Conservation (phyloP, 1,140 invertebrate genomes). For the Camponotus vicinus region DNA sequence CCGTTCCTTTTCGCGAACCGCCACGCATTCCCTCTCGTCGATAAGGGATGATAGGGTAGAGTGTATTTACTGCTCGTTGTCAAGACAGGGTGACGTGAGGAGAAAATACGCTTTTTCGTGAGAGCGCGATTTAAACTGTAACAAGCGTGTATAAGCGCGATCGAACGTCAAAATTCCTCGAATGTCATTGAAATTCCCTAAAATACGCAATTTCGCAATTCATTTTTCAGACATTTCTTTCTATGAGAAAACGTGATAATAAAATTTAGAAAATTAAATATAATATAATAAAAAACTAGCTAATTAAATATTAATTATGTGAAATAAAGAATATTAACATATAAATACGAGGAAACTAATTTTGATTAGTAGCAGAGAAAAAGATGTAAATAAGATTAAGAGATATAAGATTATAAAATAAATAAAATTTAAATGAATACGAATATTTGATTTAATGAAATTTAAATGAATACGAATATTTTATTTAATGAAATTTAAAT, state of each 20-base stretch:
- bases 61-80: slow-evolving; percentile 72
- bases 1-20: slow-evolving; percentile 52
- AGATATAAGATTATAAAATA: background rate
- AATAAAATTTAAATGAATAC: background rate
- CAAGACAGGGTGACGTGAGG: slow-evolving; percentile 57
- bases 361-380: background rate
- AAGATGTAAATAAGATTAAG: background rate
- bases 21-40: slow-evolving; percentile 42
- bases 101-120: slow-evolving; percentile 68
- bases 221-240: background rate
- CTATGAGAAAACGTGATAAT: too few relatives aligned
- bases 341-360: background rate
- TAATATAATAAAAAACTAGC: too few relatives aligned
- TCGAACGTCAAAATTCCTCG: slow-evolving; percentile 32
- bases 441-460: background rate
- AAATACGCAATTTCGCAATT: slow-evolving; percentile 22
- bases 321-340: background rate
- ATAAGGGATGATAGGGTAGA: slow-evolving; percentile 50
- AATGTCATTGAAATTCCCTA: slow-evolving; percentile 9
- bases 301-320: too few relatives aligned
- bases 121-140: slow-evolving; percentile 63
- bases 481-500: background rate
- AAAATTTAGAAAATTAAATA: too few relatives aligned
- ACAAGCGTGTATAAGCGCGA: slow-evolving; percentile 28
- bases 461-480: background rate